Evolutionary conservation across 53 echinoderm and acorn worm genomes (phyloP), one percentile per base, ranked within the genome.

Genomic region (Antedon mediterranea): DNA sequence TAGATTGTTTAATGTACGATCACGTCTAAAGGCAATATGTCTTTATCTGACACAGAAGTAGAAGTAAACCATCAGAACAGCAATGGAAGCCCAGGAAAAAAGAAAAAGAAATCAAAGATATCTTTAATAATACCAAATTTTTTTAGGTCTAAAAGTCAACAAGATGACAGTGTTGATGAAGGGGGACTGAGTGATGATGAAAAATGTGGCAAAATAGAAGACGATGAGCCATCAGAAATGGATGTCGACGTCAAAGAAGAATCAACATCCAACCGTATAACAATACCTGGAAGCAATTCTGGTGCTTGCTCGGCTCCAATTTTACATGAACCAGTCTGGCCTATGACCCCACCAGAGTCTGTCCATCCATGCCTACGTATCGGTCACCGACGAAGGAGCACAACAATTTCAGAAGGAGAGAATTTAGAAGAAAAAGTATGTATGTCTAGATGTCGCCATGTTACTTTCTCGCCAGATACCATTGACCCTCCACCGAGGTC

Each of bases 401-500:
- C 20, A 26, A 11, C 57, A 57, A 18, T 57, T 18, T 57, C 57
- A 18, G 57, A 23, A 23, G 57, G 57, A 23, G 57, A 57, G 11
- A 23, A 57, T 57, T 57, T 57, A 57, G 15, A 57, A 57, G 57
- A 57, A 23, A 23, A 8, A 18, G 9, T 57, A 3, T 57, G 57
- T 20, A 13, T 3, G 2, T 57, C 20, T 1, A 57, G 23, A 23
- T 57, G 57, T 26, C 9, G 23, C 23, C 57, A 57, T 71, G 94
- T 94, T 2, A 82, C 57, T 32, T 94, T 94, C 82, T 91, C 94
- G 4, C 94, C 94, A 23, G 94, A 91, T 15, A 91, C 89, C 4
- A 85, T 89, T 30, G 94, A 94, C 14, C 94, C 91, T 0, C 76
- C 85, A 0, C 76, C 89, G 0, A 83, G 94, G 28, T 81, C 76